A percentile compares a stretch with the other conserved stretches of the same genome.
phyloP scores from a whole-genome alignment of 2,113 vertebrate genomes.

The Acrocephalus arundinaceus region DNA sequence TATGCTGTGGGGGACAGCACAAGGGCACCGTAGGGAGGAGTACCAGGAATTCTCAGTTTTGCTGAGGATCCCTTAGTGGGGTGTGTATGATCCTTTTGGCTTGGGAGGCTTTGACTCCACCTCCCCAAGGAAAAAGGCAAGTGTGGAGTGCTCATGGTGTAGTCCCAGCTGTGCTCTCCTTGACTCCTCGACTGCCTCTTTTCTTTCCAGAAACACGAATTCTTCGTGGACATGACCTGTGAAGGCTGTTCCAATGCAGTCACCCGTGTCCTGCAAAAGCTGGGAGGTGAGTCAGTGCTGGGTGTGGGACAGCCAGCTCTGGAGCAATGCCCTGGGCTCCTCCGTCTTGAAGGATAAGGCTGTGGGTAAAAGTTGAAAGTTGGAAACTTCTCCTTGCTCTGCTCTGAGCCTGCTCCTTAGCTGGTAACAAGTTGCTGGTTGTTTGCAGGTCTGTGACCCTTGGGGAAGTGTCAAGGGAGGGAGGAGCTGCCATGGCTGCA shows the following conservation, averaged over 20 bases:
- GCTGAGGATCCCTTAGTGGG: background rate
- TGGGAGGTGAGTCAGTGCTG: slow-evolving; percentile 77
- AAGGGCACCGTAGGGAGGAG: fast-evolving
- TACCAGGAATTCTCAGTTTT: background rate
- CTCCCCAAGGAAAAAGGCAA: background rate
- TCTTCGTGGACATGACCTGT: slow-evolving; percentile 95
- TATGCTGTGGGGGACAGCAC: background rate
- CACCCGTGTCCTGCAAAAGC: slow-evolving; percentile 85
- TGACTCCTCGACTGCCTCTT: background rate
- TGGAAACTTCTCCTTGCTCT: background rate
- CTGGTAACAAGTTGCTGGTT: background rate
- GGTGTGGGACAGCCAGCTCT: background rate
- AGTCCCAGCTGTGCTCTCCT: background rate
- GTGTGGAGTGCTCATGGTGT: background rate
- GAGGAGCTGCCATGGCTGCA: background rate
- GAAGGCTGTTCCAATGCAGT: slow-evolving; percentile 91
- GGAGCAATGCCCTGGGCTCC: background rate
- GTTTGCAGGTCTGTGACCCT: background rate
- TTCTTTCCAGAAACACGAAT: slow-evolving; percentile 89
- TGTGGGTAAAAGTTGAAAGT: background rate
- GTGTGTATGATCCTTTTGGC: background rate
- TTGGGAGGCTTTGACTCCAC: background rate
- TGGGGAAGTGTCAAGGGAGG: background rate
- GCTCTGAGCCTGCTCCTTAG: background rate
- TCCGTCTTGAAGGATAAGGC: background rate